A percentile compares a stretch with the other conserved stretches of the same genome.
Evolutionary conservation across 2,797 vertebrate genomes (phyloP).

Genomic region (Rhabdophis nuchalis): DNA sequence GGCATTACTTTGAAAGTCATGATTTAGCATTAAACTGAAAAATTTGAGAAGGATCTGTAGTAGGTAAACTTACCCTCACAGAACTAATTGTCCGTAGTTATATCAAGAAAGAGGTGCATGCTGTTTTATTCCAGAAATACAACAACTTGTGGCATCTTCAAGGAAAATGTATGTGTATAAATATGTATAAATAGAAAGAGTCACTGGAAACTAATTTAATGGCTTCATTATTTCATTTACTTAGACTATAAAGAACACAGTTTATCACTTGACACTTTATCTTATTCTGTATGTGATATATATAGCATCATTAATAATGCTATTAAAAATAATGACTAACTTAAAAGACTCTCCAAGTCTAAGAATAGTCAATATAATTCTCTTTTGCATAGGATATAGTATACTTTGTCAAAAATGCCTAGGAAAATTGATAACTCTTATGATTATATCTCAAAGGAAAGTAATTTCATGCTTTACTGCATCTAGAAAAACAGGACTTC

Average conservation of each 20-base stretch:
- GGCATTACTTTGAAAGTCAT: not conserved
- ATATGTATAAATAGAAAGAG: not conserved
- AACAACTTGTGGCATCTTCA: not conserved
- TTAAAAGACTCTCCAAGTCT: not conserved
- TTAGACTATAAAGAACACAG: not conserved
- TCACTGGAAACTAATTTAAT: not conserved
- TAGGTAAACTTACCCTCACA: not conserved
- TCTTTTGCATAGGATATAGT: slow-evolving; percentile 14
- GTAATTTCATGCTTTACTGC: slow-evolving; percentile 28
- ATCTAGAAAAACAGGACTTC: slow-evolving; percentile 5
- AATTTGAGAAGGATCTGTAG: not conserved
- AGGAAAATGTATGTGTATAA: not conserved
- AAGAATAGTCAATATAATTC: not conserved
- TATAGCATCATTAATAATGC: not conserved
- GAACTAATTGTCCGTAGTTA: not conserved
- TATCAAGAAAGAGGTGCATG: not conserved
- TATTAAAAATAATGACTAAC: slow-evolving; percentile 2
- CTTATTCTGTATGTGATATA: not conserved
- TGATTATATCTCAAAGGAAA: slow-evolving; percentile 12
- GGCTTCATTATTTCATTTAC: not conserved
- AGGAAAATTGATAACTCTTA: slow-evolving; percentile 9
- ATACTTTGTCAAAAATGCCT: slow-evolving; percentile 16
- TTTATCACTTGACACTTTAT: not conserved
- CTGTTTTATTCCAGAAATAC: not conserved
- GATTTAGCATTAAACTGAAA: not conserved